Evolutionary conservation across 2,113 vertebrate species (phyloP).

Genomic region (Nothobranchius furzeri): DNA sequence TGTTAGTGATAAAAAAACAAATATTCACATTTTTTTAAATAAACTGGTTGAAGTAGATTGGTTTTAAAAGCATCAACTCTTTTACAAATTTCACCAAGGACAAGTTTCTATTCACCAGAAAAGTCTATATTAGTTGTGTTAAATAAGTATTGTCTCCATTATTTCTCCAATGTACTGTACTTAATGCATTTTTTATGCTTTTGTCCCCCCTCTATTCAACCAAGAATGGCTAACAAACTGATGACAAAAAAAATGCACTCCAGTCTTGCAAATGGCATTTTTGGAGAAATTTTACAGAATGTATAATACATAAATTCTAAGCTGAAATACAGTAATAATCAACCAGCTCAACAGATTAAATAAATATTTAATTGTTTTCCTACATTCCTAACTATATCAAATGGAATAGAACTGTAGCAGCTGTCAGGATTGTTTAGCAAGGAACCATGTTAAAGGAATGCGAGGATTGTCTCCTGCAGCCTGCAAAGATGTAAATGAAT

Average conservation of each 20-base stretch:
- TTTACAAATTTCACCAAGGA: not conserved
- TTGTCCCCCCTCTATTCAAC: not conserved
- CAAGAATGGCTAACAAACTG: too few relatives aligned
- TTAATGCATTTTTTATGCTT: too few relatives aligned
- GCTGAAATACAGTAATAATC: too few relatives aligned
- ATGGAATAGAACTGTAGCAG: slow-evolving; percentile 45
- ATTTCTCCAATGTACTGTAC: too few relatives aligned
- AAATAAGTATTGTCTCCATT: too few relatives aligned
- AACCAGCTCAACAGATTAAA: not conserved
- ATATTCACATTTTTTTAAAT: too few relatives aligned
- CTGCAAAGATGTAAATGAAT: too few relatives aligned
- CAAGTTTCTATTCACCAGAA: not conserved
- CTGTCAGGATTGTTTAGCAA: slow-evolving; percentile 54
- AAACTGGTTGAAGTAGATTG: not conserved
- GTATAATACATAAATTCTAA: too few relatives aligned
- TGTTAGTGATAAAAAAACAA: too few relatives aligned
- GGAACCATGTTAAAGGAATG: slow-evolving; percentile 57
- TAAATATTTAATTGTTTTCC: not conserved
- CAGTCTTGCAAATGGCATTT: not conserved
- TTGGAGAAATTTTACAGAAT: not conserved
- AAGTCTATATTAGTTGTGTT: not conserved
- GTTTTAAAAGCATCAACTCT: not conserved
- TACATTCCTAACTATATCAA: slow-evolving; percentile 41
- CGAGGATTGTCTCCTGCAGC: slow-evolving; percentile 29
- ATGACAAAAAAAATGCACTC: too few relatives aligned